Percentiles rank a stretch among this genome's conserved stretches.
These are phyloP conservation scores for Pteropus rufus DNA, from an alignment of 2,797 vertebrate genomes.

Conservation along the genomic window DNA sequence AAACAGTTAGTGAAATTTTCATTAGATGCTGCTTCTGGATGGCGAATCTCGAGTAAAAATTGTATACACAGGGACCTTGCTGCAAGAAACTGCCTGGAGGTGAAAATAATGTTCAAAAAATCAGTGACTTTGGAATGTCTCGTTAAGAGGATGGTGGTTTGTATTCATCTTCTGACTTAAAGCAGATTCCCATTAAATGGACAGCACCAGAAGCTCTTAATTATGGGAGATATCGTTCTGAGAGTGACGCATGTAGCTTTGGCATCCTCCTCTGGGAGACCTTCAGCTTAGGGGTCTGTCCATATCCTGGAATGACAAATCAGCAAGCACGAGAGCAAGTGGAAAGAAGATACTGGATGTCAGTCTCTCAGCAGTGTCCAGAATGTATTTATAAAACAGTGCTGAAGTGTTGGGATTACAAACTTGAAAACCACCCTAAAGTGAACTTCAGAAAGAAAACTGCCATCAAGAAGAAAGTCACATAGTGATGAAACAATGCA, in stretches of 20 bases:
- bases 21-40: slow-evolving; percentile 94
- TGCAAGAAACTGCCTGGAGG: slow-evolving; percentile 95
- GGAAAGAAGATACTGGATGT: slow-evolving; percentile 95
- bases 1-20: slow-evolving; percentile 94
- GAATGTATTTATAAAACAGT: slow-evolving; percentile 92
- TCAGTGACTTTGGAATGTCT: slow-evolving; percentile 99
- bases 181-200: slow-evolving; percentile 99
- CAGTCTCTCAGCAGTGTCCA: slow-evolving; percentile 91
- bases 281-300: slow-evolving; percentile 96
- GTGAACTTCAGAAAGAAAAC: slow-evolving; percentile 90
- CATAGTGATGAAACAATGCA: slow-evolving; percentile 73
- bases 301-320: slow-evolving; percentile 97
- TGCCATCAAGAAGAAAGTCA: slow-evolving; percentile 89
- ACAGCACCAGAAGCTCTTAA: slow-evolving; percentile 98
- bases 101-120: slow-evolving; percentile 93
- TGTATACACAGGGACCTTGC: slow-evolving; percentile 98
- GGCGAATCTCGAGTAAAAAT: slow-evolving; percentile 93
- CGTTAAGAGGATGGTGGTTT: slow-evolving; percentile 97
- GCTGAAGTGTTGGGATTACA: slow-evolving; percentile 93
- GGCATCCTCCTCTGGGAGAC: slow-evolving; percentile 97
- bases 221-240: slow-evolving; percentile 95
- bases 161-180: slow-evolving; percentile 97
- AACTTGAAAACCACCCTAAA: slow-evolving; percentile 89
- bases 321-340: slow-evolving; percentile 96
- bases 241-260: slow-evolving; percentile 96